A percentile compares a stretch with the other conserved stretches of the same genome.
Evolutionary conservation across 2,113 vertebrate genomes (phyloP).

Genomic region (Trichomycterus rosablanca): DNA sequence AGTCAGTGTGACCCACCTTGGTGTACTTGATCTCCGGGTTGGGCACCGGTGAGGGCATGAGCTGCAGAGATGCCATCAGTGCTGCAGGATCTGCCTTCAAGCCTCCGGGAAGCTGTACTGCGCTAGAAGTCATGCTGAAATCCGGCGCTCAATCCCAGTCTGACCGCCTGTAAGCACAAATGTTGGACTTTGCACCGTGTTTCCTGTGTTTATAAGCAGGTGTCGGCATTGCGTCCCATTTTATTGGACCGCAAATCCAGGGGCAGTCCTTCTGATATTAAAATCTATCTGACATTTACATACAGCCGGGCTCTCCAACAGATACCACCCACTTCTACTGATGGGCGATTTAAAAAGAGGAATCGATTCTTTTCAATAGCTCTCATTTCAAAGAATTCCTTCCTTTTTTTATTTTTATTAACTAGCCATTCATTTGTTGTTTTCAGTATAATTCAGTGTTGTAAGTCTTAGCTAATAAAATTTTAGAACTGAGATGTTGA

Average conservation of each 20-base stretch:
- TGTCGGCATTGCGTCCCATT: constrained; percentile 79
- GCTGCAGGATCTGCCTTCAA: constrained; percentile 90
- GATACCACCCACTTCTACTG: constrained; percentile 39
- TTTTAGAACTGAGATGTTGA: too few relatives aligned
- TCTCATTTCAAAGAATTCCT: not conserved
- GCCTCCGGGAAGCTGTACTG: constrained; percentile 89
- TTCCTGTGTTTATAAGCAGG: constrained; percentile 94
- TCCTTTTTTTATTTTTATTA: too few relatives aligned
- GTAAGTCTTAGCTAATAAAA: too few relatives aligned
- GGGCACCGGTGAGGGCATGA: constrained; percentile 88
- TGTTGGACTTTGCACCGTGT: constrained; percentile 70
- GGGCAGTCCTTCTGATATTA: constrained; percentile 77
- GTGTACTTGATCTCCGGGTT: constrained; percentile 96
- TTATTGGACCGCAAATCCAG: constrained; percentile 84
- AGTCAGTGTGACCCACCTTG: constrained; percentile 82
- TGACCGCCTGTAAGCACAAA: not conserved
- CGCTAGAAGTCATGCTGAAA: constrained; percentile 88
- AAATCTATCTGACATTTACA: constrained; percentile 76
- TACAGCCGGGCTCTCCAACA: constrained; percentile 49
- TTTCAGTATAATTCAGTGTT: too few relatives aligned
- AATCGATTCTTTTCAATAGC: not conserved
- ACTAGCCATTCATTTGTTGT: too few relatives aligned
- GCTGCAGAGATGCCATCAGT: constrained; percentile 93
- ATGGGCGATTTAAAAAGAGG: constrained; percentile 1
- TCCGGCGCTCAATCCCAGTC: constrained; percentile 27